phyloP scores from a whole-genome alignment of 1,140 invertebrate genomes.

The Oncopeltus fasciatus region DNA sequence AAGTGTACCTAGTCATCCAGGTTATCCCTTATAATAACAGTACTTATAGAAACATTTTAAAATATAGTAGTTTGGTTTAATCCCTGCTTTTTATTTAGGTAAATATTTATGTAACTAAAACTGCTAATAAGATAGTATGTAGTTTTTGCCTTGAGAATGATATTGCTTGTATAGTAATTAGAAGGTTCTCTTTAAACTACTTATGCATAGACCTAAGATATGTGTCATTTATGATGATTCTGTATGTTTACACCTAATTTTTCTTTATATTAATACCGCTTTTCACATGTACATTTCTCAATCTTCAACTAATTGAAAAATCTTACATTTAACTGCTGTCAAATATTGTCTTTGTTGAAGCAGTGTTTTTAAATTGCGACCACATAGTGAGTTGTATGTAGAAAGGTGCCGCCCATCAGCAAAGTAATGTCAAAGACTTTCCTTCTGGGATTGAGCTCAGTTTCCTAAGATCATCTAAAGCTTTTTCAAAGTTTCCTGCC shows the following conservation, averaged over 20 bases:
- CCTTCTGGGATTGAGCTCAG: slow-evolving; percentile 2
- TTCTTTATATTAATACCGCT: slow-evolving; percentile 12
- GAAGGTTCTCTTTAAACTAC: slow-evolving; percentile 12
- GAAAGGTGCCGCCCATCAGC: slow-evolving; percentile 19
- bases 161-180: slow-evolving; percentile 15
- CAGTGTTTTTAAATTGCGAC: slow-evolving; percentile 17
- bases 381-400: slow-evolving; percentile 21
- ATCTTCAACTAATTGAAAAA: not conserved
- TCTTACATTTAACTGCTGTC: slow-evolving; percentile 6
- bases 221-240: slow-evolving; percentile 1
- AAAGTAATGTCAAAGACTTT: slow-evolving; percentile 27
- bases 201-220: slow-evolving; percentile 10
- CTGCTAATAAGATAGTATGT: slow-evolving; percentile 6
- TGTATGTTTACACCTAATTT: slow-evolving; percentile 6
- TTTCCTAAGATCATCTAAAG: no score
- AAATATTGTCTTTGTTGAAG: slow-evolving; percentile 18
- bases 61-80: slow-evolving; percentile 6
- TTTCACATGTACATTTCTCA: slow-evolving; percentile 3
- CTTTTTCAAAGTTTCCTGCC: no score
- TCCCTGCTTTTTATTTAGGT: slow-evolving; percentile 4
- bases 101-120: slow-evolving; percentile 4
- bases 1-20: not conserved
- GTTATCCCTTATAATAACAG: not conserved
- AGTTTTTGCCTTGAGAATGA: slow-evolving; percentile 19
- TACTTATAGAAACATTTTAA: not conserved